These are phyloP conservation scores for Nineta flava DNA, from an alignment of 2,888 invertebrate species.

Conservation along the genomic window DNA sequence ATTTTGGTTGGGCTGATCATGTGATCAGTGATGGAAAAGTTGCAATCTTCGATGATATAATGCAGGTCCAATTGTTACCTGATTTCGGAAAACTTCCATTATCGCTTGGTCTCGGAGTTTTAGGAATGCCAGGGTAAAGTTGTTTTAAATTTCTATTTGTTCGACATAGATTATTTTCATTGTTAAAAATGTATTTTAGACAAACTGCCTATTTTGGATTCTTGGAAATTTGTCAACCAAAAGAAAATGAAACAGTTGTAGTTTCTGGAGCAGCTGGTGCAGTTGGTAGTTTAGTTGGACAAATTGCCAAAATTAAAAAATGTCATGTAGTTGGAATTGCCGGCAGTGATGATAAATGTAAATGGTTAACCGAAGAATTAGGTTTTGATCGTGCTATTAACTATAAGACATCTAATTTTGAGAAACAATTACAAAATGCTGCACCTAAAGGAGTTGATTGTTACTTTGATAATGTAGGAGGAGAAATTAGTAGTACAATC, in stretches of 20 bases:
- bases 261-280: slow-evolving; percentile 64
- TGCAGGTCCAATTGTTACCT: slow-evolving; percentile 30
- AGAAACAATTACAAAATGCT: slow-evolving; percentile 35
- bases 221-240: slow-evolving; percentile 50
- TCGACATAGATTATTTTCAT: background rate
- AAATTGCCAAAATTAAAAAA: slow-evolving; percentile 58
- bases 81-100: slow-evolving; percentile 39
- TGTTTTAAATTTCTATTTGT: slow-evolving; percentile 7
- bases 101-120: slow-evolving; percentile 45
- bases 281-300: slow-evolving; percentile 61
- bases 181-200: slow-evolving; percentile 24
- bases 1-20: slow-evolving; percentile 53
- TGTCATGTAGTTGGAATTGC: slow-evolving; percentile 55
- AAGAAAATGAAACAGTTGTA: slow-evolving; percentile 54
- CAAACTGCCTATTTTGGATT: slow-evolving; percentile 63
- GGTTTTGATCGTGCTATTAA: slow-evolving; percentile 54
- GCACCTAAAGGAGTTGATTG: slow-evolving; percentile 60
- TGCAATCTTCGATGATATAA: background rate
- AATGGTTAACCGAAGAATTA: slow-evolving; percentile 45
- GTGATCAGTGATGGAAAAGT: slow-evolving; percentile 23
- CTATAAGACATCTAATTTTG: slow-evolving; percentile 46
- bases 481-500: slow-evolving; percentile 40
- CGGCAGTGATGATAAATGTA: slow-evolving; percentile 52
- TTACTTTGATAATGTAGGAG: slow-evolving; percentile 66
- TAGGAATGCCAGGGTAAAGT: slow-evolving; percentile 56